Conservation (phyloP, 2,797 vertebrate genomes). For the Takifugu rubripes region DNA sequence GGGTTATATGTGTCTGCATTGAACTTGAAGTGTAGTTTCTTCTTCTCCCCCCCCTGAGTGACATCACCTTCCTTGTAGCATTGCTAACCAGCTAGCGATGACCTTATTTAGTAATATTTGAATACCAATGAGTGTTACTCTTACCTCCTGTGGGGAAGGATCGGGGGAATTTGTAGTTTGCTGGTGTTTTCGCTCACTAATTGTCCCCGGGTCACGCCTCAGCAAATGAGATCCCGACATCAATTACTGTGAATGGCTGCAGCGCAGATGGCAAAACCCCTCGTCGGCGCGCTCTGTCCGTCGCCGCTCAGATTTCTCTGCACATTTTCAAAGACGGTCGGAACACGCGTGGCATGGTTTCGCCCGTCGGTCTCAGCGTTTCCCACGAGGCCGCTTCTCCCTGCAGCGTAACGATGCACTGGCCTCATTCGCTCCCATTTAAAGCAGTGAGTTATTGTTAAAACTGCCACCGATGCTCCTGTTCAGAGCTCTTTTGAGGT, state of each 20-base stretch:
- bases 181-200: slow-evolving; percentile 1
- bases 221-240: slow-evolving; percentile 4
- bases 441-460: neutral
- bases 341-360: neutral
- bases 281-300: neutral
- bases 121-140: too few species aligned
- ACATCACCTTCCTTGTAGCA: too few species aligned
- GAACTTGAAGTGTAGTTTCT: neutral
- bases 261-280: slow-evolving; percentile 7
- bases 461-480: too few species aligned
- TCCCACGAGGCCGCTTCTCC: slow-evolving; percentile 7
- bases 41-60: neutral
- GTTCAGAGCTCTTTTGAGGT: too few species aligned
- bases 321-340: slow-evolving; percentile 11
- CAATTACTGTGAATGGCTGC: slow-evolving; percentile 9
- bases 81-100: too few species aligned
- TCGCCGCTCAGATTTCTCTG: neutral
- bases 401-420: neutral
- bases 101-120: too few species aligned
- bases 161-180: neutral
- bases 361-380: neutral
- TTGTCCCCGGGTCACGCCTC: slow-evolving; percentile 10
- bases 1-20: too few species aligned
- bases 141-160: too few species aligned
- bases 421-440: slow-evolving; percentile 16